These are phyloP conservation scores for Chymomyza procnemis DNA, from an alignment of 2,888 invertebrate species.

Conservation along the genomic window DNA sequence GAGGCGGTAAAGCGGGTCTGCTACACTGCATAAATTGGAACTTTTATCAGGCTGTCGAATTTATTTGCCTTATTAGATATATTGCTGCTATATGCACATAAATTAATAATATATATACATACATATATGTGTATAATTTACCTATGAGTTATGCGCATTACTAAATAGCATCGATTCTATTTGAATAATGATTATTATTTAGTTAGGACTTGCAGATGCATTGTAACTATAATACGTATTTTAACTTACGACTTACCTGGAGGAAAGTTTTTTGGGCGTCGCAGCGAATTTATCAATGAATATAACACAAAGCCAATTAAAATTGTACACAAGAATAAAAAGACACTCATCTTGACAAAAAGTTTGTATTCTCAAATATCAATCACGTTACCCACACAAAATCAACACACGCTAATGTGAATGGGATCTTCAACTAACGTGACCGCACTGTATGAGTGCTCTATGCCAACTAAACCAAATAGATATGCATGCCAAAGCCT, in stretches of 20 bases:
- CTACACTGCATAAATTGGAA: not conserved
- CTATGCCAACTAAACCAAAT: conserved; percentile 49
- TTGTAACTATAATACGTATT: too few species aligned
- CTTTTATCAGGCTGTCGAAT: not conserved
- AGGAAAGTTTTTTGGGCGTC: conserved; percentile 72
- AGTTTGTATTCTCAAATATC: not conserved
- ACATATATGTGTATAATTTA: not conserved
- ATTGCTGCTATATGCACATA: too few species aligned
- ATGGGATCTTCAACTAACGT: conserved; percentile 11
- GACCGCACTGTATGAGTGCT: conserved; percentile 36
- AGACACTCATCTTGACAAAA: conserved; percentile 55
- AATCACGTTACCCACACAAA: conserved; percentile 13
- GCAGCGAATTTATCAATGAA: conserved; percentile 57
- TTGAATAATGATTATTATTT: not conserved
- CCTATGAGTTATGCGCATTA: not conserved
- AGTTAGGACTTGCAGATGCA: too few species aligned
- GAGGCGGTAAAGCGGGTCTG: not conserved
- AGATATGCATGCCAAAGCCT: conserved; percentile 16
- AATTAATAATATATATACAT: not conserved
- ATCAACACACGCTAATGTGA: too few species aligned
- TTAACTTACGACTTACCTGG: conserved; percentile 62
- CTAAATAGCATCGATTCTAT: not conserved
- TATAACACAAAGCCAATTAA: conserved; percentile 58
- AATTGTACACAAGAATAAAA: conserved; percentile 55
- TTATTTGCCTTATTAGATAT: not conserved